These are phyloP conservation scores for Encarsia formosa DNA, from an alignment of 2,888 invertebrate species.

Conservation along the genomic window DNA sequence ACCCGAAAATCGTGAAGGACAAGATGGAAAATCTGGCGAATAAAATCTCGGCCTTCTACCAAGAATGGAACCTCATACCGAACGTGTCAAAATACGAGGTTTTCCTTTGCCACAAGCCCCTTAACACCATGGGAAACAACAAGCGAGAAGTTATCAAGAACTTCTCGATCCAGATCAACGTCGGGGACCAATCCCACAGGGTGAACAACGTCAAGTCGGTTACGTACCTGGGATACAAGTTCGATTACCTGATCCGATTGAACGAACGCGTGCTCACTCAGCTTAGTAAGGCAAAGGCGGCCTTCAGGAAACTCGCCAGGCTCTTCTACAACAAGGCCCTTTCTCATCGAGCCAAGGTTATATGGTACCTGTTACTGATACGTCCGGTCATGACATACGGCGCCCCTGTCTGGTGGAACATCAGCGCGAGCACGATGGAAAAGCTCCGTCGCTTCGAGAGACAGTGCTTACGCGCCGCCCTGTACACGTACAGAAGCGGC, in stretches of 20 bases:
- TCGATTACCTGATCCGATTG: background rate
- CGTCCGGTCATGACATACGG: constrained; percentile 2
- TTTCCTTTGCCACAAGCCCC: background rate
- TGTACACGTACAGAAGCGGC: background rate
- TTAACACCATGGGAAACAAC: background rate
- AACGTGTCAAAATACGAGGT: constrained; percentile 1
- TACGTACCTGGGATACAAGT: background rate
- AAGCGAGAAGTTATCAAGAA: background rate
- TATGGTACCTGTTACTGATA: constrained; percentile 6
- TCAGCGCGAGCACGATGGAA: constrained; percentile 1
- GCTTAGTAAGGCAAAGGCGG: constrained; percentile 3
- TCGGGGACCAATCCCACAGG: background rate
- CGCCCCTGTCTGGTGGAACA: constrained; percentile 6
- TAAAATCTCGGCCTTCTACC: background rate
- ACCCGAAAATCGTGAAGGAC: background rate
- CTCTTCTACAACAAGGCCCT: constrained; percentile 1
- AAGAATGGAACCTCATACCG: constrained; percentile 1
- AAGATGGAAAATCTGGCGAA: background rate
- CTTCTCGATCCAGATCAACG: background rate
- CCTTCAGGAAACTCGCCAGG: background rate
- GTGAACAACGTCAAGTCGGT: background rate
- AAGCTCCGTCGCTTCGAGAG: constrained; percentile 7
- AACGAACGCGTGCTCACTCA: constrained; percentile 1
- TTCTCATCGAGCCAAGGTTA: background rate
- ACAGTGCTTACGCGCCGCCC: background rate